A percentile compares a stretch with the other conserved stretches of the same genome.
These are phyloP conservation scores for Clarias fuscus DNA, from an alignment of 2,797 vertebrate genomes.

Conservation along the genomic window DNA sequence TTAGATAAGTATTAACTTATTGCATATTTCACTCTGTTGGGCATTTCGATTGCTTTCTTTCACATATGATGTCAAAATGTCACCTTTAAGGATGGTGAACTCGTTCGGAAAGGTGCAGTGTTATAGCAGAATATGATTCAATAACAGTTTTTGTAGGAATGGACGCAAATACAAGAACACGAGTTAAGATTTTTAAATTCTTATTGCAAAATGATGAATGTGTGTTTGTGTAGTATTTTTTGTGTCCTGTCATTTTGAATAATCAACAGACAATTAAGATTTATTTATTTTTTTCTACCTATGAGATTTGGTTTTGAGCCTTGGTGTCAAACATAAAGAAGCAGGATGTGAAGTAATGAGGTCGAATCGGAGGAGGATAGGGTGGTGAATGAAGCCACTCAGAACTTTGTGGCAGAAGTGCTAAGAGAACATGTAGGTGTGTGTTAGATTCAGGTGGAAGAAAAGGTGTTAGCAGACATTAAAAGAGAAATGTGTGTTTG, in stretches of 20 bases:
- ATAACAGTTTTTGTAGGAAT: too few relatives aligned
- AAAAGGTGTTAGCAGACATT: constrained; percentile 44
- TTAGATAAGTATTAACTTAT: background rate
- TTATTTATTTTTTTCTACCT: constrained; percentile 8
- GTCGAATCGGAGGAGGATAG: constrained; percentile 43
- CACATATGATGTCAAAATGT: background rate
- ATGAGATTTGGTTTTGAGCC: constrained; percentile 25
- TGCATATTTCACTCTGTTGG: background rate
- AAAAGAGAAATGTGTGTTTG: constrained; percentile 41
- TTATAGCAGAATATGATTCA: background rate
- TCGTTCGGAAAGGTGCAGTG: background rate
- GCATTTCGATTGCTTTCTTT: background rate
- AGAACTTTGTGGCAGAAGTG: constrained; percentile 46
- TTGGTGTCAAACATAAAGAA: constrained; percentile 48
- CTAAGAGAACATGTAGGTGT: constrained; percentile 53
- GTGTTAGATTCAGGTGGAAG: constrained; percentile 47
- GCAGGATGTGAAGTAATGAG: constrained; percentile 54
- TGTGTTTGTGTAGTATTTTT: constrained; percentile 25
- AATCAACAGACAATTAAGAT: constrained; percentile 31
- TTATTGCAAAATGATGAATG: background rate
- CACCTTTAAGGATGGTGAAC: background rate
- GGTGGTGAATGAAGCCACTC: constrained; percentile 20
- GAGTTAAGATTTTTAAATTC: too few relatives aligned
- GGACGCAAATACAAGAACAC: too few relatives aligned
- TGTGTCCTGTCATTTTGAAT: constrained; percentile 46